Conservation (phyloP, 2,888 invertebrate genomes). For the Nasonia oneida region DNA sequence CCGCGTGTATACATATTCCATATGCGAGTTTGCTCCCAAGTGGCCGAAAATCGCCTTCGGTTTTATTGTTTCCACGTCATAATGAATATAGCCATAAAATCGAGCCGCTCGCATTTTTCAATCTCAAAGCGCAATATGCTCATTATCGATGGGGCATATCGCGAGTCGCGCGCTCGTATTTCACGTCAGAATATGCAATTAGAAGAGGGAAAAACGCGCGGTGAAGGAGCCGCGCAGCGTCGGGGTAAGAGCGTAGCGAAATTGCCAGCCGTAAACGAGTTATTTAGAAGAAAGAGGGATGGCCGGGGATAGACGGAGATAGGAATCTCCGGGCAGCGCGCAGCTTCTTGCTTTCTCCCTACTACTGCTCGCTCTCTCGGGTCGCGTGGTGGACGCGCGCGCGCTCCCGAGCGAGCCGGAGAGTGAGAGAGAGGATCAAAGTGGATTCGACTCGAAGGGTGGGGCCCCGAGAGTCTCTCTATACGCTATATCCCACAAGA, state of each 20-base stretch:
- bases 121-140: slow-evolving; percentile 58
- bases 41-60: slow-evolving; percentile 10
- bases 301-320: slow-evolving; percentile 38
- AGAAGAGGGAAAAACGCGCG: slow-evolving; percentile 38
- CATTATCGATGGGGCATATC: slow-evolving; percentile 58
- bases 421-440: neutral
- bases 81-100: slow-evolving; percentile 56
- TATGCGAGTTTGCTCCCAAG: slow-evolving; percentile 44
- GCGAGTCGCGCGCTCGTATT: slow-evolving; percentile 55
- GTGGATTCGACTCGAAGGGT: slow-evolving; percentile 11
- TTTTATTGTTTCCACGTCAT: slow-evolving; percentile 50
- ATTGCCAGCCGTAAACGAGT: slow-evolving; percentile 65
- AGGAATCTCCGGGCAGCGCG: slow-evolving; percentile 20
- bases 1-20: slow-evolving; percentile 8
- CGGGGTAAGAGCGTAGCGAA: slow-evolving; percentile 58
- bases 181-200: slow-evolving; percentile 61
- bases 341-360: slow-evolving; percentile 33
- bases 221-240: neutral
- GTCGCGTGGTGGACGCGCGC: slow-evolving; percentile 52
- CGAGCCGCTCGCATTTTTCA: slow-evolving; percentile 44
- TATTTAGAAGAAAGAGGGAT: slow-evolving; percentile 59
- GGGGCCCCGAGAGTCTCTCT: neutral
- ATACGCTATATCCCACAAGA: neutral
- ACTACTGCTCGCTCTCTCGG: neutral
- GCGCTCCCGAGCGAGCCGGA: neutral